Evolutionary conservation across 2,113 vertebrate species (phyloP).

Genomic region (Tenebrosternarchus preto): DNA sequence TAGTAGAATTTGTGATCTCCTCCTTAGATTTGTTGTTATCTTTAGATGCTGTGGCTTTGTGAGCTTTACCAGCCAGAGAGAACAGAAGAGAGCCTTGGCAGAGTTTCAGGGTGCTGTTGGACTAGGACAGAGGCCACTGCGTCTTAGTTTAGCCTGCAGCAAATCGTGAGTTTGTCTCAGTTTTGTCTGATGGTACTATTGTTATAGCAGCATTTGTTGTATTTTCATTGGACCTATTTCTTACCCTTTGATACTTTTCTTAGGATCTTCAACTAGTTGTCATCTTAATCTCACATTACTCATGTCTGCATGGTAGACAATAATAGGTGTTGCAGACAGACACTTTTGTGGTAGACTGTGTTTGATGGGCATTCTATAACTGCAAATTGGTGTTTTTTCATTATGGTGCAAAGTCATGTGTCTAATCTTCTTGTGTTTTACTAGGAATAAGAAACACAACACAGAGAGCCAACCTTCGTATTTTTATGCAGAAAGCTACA

Average conservation of each 20-base stretch:
- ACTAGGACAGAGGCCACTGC: conserved; percentile 85
- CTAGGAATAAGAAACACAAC: conserved; percentile 9
- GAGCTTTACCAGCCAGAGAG: conserved; percentile 88
- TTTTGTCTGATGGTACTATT: neutral
- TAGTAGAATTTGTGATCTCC: too few species aligned
- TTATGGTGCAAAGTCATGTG: neutral
- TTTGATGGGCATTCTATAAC: too few species aligned
- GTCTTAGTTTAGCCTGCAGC: conserved; percentile 87
- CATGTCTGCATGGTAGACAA: too few species aligned
- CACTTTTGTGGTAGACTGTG: too few species aligned
- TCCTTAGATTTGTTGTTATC: too few species aligned
- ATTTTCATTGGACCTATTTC: too few species aligned
- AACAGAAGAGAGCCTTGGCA: conserved; percentile 85
- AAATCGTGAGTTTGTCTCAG: conserved; percentile 80
- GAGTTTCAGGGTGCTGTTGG: conserved; percentile 90
- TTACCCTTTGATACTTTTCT: too few species aligned
- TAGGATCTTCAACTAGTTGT: too few species aligned
- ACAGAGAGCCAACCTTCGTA: neutral
- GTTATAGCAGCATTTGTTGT: neutral
- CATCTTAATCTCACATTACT: too few species aligned
- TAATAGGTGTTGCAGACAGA: too few species aligned
- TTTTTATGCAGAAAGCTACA: neutral
- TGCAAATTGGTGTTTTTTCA: too few species aligned
- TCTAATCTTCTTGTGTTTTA: neutral
- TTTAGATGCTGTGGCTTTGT: conserved; percentile 91